These are phyloP conservation scores for Encarsia formosa DNA, from an alignment of 2,888 invertebrate genomes.

Conservation along the genomic window DNA sequence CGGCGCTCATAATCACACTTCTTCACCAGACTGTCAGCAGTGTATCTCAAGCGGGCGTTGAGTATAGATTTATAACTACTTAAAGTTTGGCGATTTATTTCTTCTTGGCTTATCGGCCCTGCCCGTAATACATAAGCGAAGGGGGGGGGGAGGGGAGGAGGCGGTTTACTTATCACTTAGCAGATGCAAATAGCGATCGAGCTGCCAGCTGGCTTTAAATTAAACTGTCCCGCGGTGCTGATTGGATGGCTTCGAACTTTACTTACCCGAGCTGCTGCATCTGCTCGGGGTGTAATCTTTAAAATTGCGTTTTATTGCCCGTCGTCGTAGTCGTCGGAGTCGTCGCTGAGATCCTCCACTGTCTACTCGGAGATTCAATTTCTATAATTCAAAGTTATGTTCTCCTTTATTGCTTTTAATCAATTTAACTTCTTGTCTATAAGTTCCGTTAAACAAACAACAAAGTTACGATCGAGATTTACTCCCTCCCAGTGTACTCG, in stretches of 20 bases:
- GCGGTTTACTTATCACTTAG: conserved; percentile 53
- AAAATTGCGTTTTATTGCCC: conserved; percentile 27
- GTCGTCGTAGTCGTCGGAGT: conserved; percentile 16
- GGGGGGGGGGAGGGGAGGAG: too few species aligned
- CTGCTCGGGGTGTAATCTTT: conserved; percentile 22
- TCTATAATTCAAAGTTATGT: conserved; percentile 21
- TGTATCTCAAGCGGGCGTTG: too few species aligned
- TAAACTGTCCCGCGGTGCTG: conserved; percentile 38
- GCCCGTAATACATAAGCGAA: conserved; percentile 46
- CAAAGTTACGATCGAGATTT: background rate
- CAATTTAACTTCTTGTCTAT: conserved; percentile 11
- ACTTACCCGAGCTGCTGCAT: conserved; percentile 1
- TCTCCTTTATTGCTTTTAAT: conserved; percentile 5
- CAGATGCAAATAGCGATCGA: conserved; percentile 46
- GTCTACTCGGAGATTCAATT: conserved; percentile 11
- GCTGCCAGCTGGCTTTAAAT: conserved; percentile 34
- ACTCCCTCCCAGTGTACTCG: too few species aligned
- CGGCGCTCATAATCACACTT: too few species aligned
- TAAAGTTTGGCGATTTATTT: conserved; percentile 52
- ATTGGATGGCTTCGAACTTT: conserved; percentile 34
- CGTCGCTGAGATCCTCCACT: background rate
- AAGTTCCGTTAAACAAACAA: background rate
- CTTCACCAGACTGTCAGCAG: too few species aligned
- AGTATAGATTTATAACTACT: conserved; percentile 53
- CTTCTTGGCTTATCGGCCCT: conserved; percentile 50